These are phyloP conservation scores for Drosophila quadrilineata DNA, from an alignment of 1,140 invertebrate genomes.

Conservation along the genomic window DNA sequence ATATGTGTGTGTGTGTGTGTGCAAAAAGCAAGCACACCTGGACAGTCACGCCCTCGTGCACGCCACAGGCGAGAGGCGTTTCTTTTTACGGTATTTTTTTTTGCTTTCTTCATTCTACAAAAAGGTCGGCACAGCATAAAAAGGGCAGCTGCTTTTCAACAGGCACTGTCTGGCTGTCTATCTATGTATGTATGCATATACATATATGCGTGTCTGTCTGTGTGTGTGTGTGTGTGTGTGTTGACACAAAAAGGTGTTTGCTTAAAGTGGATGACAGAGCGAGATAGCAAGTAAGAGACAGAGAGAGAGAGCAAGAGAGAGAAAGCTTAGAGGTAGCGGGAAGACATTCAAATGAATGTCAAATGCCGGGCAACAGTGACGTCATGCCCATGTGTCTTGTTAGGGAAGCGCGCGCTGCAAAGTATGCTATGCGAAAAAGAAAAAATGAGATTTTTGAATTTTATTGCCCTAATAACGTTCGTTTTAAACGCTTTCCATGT, in stretches of 20 bases:
- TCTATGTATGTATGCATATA: neutral
- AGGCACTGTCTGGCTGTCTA: neutral
- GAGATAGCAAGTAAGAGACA: neutral
- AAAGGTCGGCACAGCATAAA: constrained; percentile 59
- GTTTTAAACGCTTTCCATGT: constrained; percentile 73
- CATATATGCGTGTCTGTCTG: neutral
- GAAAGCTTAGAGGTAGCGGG: neutral
- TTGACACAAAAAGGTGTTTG: constrained; percentile 53
- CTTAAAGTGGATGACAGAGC: constrained; percentile 41
- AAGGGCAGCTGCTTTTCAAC: constrained; percentile 57
- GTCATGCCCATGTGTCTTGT: no score
- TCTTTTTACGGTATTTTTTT: no score
- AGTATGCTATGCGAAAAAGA: constrained; percentile 46
- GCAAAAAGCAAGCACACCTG: constrained; percentile 21
- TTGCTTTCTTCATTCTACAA: no score
- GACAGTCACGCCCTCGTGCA: constrained; percentile 29
- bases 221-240: constrained; percentile 20
- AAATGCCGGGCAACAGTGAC: no score
- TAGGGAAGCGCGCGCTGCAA: constrained; percentile 29
- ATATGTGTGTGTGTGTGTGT: neutral
- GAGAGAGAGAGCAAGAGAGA: neutral
- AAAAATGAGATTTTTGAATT: constrained; percentile 50
- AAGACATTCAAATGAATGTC: no score
- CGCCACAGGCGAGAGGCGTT: constrained; percentile 27
- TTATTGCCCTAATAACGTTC: constrained; percentile 42